These are phyloP conservation scores for Myathropa florea DNA, from an alignment of 2,888 invertebrate species.

Conservation along the genomic window DNA sequence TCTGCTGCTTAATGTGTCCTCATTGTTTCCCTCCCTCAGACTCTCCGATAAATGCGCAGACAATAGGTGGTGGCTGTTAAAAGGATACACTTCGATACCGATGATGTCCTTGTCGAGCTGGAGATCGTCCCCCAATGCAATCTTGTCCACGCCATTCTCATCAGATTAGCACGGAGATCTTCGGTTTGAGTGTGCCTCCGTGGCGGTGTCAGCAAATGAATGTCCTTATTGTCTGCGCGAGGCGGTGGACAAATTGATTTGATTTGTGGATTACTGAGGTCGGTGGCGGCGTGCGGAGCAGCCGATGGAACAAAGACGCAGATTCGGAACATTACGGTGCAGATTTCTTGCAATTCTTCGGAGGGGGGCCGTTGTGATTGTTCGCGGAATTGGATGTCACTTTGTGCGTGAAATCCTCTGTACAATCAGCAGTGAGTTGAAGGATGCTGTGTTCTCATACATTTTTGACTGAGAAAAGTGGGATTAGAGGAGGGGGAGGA, in stretches of 20 bases:
- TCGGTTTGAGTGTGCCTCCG: neutral
- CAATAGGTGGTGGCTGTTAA: neutral
- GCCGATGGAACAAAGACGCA: neutral
- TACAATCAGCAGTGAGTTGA: neutral
- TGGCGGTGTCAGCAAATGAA: constrained; percentile 16
- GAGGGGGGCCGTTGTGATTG: neutral
- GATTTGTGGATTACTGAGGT: constrained; percentile 32
- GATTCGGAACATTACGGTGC: neutral
- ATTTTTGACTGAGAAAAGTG: neutral
- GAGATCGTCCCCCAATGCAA: constrained; percentile 22
- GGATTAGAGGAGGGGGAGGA: neutral
- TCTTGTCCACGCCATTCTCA: constrained; percentile 1
- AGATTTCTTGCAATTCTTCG: neutral
- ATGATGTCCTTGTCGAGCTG: constrained; percentile 1
- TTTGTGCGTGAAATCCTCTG: neutral
- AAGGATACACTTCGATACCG: constrained; percentile 15
- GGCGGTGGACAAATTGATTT: constrained; percentile 38
- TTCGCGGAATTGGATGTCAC: neutral
- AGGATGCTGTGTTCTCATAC: neutral
- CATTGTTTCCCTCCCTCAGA: constrained; percentile 18
- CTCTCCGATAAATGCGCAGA: too few relatives aligned
- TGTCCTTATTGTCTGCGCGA: neutral
- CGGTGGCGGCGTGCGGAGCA: neutral
- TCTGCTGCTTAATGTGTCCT: constrained; percentile 24
- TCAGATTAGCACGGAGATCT: constrained; percentile 41